These are phyloP conservation scores for Prionailurus viverrinus DNA, from an alignment of 2,113 vertebrate species.

Conservation along the genomic window DNA sequence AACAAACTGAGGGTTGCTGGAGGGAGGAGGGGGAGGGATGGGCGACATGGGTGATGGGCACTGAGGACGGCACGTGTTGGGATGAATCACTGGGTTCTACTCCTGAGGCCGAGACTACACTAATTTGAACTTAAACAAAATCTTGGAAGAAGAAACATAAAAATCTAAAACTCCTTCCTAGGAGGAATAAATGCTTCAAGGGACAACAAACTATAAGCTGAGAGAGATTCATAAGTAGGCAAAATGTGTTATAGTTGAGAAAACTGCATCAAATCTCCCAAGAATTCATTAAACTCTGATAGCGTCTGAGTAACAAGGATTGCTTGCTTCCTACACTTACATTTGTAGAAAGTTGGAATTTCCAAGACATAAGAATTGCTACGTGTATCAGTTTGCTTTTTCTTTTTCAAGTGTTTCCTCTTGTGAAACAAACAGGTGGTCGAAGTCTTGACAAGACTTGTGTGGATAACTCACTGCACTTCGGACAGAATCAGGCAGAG, in stretches of 20 bases:
- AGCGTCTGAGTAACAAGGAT: neutral
- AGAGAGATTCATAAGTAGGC: neutral
- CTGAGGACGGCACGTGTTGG: too few relatives aligned
- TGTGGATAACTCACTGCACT: fast-evolving
- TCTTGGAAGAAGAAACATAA: too few relatives aligned
- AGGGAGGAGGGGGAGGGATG: too few relatives aligned
- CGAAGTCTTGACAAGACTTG: fast-evolving
- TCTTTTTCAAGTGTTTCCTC: too few relatives aligned
- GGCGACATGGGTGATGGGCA: too few relatives aligned
- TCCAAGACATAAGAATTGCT: neutral
- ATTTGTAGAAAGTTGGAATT: neutral
- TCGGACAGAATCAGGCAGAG: fast-evolving
- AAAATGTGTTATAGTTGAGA: neutral
- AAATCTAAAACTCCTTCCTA: neutral
- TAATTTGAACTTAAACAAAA: too few relatives aligned
- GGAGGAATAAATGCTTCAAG: neutral
- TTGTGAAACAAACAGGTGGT: fast-evolving
- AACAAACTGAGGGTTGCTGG: too few relatives aligned
- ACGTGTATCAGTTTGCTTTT: fast-evolving
- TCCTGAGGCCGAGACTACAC: too few relatives aligned
- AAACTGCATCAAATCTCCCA: neutral
- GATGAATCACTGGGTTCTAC: too few relatives aligned
- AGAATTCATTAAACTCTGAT: neutral
- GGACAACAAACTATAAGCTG: neutral
- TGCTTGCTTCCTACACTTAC: neutral